Conservation (phyloP, 2,888 invertebrate genomes). For the Spilosoma lubricipeda region DNA sequence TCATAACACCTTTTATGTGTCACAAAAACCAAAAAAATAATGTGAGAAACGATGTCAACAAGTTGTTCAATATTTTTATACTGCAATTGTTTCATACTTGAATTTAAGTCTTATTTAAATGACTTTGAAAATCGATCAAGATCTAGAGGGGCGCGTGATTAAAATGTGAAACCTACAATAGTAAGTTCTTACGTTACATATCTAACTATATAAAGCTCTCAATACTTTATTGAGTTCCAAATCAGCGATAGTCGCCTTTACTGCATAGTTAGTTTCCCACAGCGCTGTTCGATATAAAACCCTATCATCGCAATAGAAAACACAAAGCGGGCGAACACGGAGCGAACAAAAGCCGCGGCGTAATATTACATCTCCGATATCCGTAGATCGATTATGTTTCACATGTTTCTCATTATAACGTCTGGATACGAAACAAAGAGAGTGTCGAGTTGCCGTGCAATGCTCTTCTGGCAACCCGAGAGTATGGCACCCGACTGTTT, state of each 20-base stretch:
- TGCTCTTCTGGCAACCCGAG: slow-evolving; percentile 72
- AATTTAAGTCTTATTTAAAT: no score
- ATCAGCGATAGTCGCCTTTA: slow-evolving; percentile 19
- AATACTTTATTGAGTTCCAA: slow-evolving; percentile 25
- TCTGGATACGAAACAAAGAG: slow-evolving; percentile 82
- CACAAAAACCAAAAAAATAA: no score
- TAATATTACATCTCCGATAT: slow-evolving; percentile 77
- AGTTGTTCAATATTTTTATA: no score
- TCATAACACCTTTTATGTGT: no score
- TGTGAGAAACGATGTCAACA: no score
- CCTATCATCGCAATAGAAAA: slow-evolving; percentile 59
- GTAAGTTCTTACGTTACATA: slow-evolving; percentile 44
- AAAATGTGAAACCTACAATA: slow-evolving; percentile 13
- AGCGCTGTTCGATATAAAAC: slow-evolving; percentile 57
- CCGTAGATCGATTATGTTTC: slow-evolving; percentile 81
- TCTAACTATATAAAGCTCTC: slow-evolving; percentile 11
- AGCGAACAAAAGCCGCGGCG: slow-evolving; percentile 65
- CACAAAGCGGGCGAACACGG: slow-evolving; percentile 61
- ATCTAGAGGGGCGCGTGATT: background rate
- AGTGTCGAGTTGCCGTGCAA: slow-evolving; percentile 75
- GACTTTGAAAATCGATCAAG: background rate
- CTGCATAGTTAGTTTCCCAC: slow-evolving; percentile 56
- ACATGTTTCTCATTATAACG: slow-evolving; percentile 84
- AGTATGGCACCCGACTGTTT: slow-evolving; percentile 65
- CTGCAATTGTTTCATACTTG: no score